Evolutionary conservation across 2,797 vertebrate genomes (phyloP).

Genomic region (Danio kyathit): DNA sequence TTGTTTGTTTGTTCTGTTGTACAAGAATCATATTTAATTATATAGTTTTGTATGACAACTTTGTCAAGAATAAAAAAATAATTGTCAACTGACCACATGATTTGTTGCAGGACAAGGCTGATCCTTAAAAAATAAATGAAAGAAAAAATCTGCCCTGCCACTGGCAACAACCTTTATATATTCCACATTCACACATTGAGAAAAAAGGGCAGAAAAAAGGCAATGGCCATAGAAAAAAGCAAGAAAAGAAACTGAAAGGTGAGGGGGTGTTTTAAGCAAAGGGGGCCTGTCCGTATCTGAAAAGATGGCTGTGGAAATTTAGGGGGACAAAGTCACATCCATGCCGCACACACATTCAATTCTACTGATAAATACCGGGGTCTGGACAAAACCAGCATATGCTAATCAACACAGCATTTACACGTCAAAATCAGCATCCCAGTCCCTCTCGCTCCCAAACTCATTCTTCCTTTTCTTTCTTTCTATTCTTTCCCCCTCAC

Average conservation of each 20-base stretch:
- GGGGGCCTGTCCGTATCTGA: conserved; percentile 55
- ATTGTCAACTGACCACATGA: background rate
- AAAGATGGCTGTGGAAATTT: conserved; percentile 35
- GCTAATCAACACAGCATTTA: conserved; percentile 81
- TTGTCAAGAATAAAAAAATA: background rate
- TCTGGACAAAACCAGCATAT: conserved; percentile 75
- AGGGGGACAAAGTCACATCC: conserved; percentile 60
- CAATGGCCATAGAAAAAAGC: conserved; percentile 66
- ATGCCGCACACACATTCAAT: conserved; percentile 74
- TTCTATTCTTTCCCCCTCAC: conserved; percentile 51
- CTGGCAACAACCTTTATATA: conserved; percentile 12
- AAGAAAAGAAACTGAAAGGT: conserved; percentile 65
- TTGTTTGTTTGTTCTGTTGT: too few relatives aligned
- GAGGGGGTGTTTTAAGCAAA: background rate
- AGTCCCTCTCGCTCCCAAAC: conserved; percentile 60
- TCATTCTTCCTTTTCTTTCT: conserved; percentile 62
- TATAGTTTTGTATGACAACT: background rate
- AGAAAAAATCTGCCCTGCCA: background rate
- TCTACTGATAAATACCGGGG: conserved; percentile 52
- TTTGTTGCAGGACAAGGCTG: background rate
- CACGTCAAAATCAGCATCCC: conserved; percentile 74
- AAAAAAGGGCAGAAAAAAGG: conserved; percentile 68
- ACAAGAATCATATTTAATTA: too few relatives aligned
- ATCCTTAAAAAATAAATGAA: background rate
- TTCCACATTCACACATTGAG: conserved; percentile 43